Conservation (phyloP, 2,797 vertebrate species). For the Tokudaia tokunoshimensis region DNA sequence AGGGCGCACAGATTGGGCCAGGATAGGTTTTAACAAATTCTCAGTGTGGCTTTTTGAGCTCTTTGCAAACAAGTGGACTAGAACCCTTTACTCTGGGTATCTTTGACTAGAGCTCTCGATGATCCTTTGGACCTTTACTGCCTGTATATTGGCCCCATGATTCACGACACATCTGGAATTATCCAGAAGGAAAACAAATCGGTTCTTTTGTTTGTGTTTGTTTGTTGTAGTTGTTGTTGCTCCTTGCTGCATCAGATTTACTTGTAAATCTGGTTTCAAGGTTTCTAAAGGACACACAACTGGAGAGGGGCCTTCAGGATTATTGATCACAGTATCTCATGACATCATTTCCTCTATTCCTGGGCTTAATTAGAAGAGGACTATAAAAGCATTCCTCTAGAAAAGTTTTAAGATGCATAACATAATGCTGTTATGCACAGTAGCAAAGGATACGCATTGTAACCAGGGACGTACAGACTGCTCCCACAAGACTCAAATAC, state of each 20-base stretch:
- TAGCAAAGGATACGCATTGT: conserved; percentile 65
- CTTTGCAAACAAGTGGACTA: background rate
- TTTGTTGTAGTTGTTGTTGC: background rate
- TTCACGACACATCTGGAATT: conserved; percentile 13
- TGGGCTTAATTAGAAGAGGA: conserved; percentile 70
- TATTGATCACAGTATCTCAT: conserved; percentile 53
- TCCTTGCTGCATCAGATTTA: conserved; percentile 48
- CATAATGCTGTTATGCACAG: conserved; percentile 48
- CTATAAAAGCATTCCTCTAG: conserved; percentile 66
- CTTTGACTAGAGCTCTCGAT: background rate
- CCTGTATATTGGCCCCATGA: conserved; percentile 22
- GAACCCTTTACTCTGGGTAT: conserved; percentile 1
- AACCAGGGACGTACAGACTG: conserved; percentile 61
- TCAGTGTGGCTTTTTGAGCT: background rate
- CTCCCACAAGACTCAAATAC: background rate
- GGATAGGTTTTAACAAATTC: background rate
- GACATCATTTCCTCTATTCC: conserved; percentile 65
- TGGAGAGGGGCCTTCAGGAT: conserved; percentile 69
- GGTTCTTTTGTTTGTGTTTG: too few relatives aligned
- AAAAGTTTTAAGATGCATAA: conserved; percentile 72
- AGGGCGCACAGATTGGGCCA: fast-evolving
- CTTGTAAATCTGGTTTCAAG: background rate
- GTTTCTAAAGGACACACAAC: conserved; percentile 50
- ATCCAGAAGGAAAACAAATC: background rate
- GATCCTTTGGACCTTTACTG: background rate